Conservation (phyloP, 2,113 vertebrate genomes). For the human region GRCh38 chr2:198106501-198107000, state of each 20-base stretch:
- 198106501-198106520: background rate
- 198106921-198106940: background rate
- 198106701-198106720: background rate
- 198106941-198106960: background rate
- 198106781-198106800: background rate
- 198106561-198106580: background rate
- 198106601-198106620: background rate
- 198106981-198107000: background rate
- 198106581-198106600: background rate
- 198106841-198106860: background rate
- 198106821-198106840: background rate
- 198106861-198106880: background rate
- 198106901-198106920: background rate
- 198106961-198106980: background rate
- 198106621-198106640: background rate
- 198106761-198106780: background rate
- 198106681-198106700: background rate
- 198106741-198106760: background rate
- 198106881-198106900: background rate
- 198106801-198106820: background rate
- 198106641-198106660: background rate
- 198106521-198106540: background rate
- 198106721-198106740: background rate
- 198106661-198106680: background rate
- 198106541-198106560: background rate